Evolutionary conservation across 2,888 invertebrate genomes (phyloP).

Genomic region (Tipula unca): DNA sequence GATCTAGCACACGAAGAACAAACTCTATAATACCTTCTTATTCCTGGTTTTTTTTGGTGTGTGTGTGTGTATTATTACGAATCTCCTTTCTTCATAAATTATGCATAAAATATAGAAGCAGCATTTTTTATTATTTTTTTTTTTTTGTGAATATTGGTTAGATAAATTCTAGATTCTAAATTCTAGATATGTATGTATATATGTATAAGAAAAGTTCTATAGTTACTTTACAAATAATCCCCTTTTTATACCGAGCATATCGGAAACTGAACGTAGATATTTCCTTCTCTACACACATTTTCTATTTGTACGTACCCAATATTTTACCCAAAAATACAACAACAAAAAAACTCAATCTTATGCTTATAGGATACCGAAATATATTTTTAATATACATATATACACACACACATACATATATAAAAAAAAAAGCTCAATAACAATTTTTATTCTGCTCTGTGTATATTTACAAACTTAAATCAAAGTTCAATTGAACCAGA

Average conservation of each 20-base stretch:
- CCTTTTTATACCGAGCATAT: neutral
- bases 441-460: neutral
- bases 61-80: neutral
- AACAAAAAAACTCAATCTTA: neutral
- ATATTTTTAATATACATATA: too few species aligned
- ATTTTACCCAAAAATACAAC: neutral
- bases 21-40: neutral
- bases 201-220: neutral
- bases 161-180: neutral
- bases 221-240: neutral
- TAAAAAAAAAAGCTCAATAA: neutral
- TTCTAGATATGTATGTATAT: neutral
- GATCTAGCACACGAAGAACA: neutral
- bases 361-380: neutral
- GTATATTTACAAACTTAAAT: neutral
- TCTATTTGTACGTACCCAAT: neutral
- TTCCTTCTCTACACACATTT: neutral
- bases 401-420: too few species aligned
- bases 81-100: neutral
- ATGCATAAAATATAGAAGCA: neutral
- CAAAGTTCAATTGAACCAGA: slow-evolving; percentile 14
- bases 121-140: neutral
- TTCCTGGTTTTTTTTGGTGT: neutral
- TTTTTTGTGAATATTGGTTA: neutral
- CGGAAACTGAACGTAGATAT: neutral